Evolutionary conservation across 1,140 invertebrate genomes (phyloP).

Genomic region (Atta cephalotes): DNA sequence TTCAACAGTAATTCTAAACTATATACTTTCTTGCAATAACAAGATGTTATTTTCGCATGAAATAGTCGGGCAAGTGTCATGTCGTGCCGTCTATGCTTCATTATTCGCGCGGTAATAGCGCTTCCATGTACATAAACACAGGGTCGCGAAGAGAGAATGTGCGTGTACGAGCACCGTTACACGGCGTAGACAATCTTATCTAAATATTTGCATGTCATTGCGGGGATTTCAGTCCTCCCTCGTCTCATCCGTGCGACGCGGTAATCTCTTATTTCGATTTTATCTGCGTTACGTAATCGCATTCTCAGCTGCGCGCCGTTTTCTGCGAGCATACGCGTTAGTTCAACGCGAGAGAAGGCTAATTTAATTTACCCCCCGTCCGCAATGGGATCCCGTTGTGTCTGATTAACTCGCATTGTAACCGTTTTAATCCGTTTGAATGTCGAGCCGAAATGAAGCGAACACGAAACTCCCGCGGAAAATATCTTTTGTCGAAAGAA

Average conservation of each 20-base stretch:
- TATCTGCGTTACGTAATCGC: constrained; percentile 54
- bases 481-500: background rate
- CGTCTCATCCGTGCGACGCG: background rate
- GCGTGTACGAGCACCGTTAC: constrained; percentile 4
- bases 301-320: constrained; percentile 37
- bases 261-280: constrained; percentile 40
- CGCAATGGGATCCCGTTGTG: background rate
- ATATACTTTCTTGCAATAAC: background rate
- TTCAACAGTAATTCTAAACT: background rate
- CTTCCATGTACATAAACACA: background rate
- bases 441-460: background rate
- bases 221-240: constrained; percentile 37
- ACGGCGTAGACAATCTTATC: constrained; percentile 56
- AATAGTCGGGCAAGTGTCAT: constrained; percentile 15
- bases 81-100: constrained; percentile 4
- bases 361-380: constrained; percentile 10
- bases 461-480: background rate
- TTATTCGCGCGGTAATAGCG: constrained; percentile 39
- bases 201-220: constrained; percentile 63
- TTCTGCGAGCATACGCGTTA: background rate
- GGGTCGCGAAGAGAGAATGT: background rate
- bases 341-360: background rate
- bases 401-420: constrained; percentile 1
- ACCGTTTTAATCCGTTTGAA: background rate
- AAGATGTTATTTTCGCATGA: constrained; percentile 16